phyloP scores from a whole-genome alignment of 2,888 invertebrate species.

The Caenorhabditis uteleia region DNA sequence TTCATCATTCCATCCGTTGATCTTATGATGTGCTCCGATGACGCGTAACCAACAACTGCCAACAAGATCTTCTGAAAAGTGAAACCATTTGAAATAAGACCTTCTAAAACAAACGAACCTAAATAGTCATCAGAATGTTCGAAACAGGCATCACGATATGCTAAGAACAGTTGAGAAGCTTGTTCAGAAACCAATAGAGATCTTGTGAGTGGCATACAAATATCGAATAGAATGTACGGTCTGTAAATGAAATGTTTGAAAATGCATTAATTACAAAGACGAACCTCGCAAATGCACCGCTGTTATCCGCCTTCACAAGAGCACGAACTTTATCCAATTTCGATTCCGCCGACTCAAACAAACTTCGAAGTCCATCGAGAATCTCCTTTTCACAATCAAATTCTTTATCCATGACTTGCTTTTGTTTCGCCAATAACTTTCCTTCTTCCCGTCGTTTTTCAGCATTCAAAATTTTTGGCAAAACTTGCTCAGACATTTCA shows the following conservation, averaged over 20 bases:
- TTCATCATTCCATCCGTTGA: slow-evolving; percentile 52
- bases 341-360: slow-evolving; percentile 50
- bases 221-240: slow-evolving; percentile 38
- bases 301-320: slow-evolving; percentile 54
- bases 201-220: slow-evolving; percentile 53
- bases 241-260: slow-evolving; percentile 16
- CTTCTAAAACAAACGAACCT: slow-evolving; percentile 42
- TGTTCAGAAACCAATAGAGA: slow-evolving; percentile 50
- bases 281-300: slow-evolving; percentile 43
- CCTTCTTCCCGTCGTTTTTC: slow-evolving; percentile 76
- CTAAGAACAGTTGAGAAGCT: slow-evolving; percentile 52
- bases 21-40: slow-evolving; percentile 48
- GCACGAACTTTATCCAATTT: slow-evolving; percentile 48
- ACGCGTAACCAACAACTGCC: slow-evolving; percentile 58
- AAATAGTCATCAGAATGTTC: slow-evolving; percentile 59
- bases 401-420: slow-evolving; percentile 86
- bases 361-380: slow-evolving; percentile 76
- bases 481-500: slow-evolving; percentile 45
- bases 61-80: slow-evolving; percentile 58
- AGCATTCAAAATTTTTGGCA: slow-evolving; percentile 73
- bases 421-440: slow-evolving; percentile 83
- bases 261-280: neutral
- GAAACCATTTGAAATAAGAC: too few relatives aligned
- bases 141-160: slow-evolving; percentile 65
- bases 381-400: slow-evolving; percentile 84